Base-by-base conservation (phyloP, 2,797 vertebrate species). In the Heliangelus exortis region DNA sequence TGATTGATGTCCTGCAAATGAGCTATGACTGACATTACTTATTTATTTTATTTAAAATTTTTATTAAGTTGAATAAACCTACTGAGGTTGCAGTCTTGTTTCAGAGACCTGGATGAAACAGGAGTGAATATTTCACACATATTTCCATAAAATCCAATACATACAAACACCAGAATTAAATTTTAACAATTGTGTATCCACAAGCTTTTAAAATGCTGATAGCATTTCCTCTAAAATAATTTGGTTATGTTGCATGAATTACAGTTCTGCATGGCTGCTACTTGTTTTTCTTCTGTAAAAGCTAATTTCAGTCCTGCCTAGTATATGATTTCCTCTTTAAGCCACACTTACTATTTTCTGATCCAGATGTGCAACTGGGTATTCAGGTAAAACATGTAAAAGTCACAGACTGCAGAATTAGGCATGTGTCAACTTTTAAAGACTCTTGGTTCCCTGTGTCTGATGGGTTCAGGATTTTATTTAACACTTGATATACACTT, bases 41-140 rank as follows among this genome's bases (percentile, higher is more conserved):
- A 95, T 96, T 96, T 95, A 97, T 96, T 94, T 93, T 90, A 89
- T 94, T 95, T 96, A 80, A 95, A 95, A 88, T 36, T 96, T 95
- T 93, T 80, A 94, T 96, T 92, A 89, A 72, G 57, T 78, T 88
- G 87, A 91, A 90, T 89, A 96, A 93, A 54, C 31, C 76, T 89
- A 15, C 63, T 47, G 83, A 96, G 89, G 74, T 94, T 23, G 6
- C 43, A 74, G 45, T 61, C 79, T 88, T 75, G 36, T 87, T 94
- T 95, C 87, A 91, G 57, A 21, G 53, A 76, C 36, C 33, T 81
- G 82, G 33, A 71, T 83, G 63, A 88, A 96, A 83, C 22, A 87
- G 47, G 77, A 92, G 51, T 71, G 76, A 92, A 96, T 91, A 93
- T 78, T 92, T 92, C 51, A 72, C 69, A 76, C 34, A 84, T 28